Conservation (phyloP, 1,140 invertebrate genomes). For the Druon quercuslanigerum region DNA sequence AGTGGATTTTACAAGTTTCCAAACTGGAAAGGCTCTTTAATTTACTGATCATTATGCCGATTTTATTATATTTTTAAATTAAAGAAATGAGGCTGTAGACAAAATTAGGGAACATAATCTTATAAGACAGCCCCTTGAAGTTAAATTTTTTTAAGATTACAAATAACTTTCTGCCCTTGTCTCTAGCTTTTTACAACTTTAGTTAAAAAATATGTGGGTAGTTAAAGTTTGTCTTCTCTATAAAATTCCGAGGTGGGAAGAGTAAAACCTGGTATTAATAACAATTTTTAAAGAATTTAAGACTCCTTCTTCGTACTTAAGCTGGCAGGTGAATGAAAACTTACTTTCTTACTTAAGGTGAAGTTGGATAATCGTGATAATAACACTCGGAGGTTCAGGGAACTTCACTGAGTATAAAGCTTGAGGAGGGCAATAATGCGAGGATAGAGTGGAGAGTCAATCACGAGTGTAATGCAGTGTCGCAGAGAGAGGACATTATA, state of each 20-base stretch:
- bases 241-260: not conserved
- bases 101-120: too few species aligned
- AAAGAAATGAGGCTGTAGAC: too few species aligned
- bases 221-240: not conserved
- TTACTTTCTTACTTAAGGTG: slow-evolving; percentile 16
- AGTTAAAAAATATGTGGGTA: not conserved
- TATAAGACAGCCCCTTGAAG: too few species aligned
- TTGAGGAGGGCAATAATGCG: slow-evolving; percentile 11
- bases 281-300: not conserved
- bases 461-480: slow-evolving; percentile 8
- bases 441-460: slow-evolving; percentile 5
- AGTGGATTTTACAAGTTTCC: too few species aligned
- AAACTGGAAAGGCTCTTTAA: too few species aligned
- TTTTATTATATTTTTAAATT: too few species aligned
- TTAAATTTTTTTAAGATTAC: too few species aligned
- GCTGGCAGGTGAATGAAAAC: slow-evolving; percentile 23
- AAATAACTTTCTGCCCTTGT: not conserved
- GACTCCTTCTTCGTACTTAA: not conserved
- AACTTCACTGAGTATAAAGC: slow-evolving; percentile 22
- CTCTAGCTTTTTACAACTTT: too few species aligned
- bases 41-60: too few species aligned
- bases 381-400: slow-evolving; percentile 2
- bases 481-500: slow-evolving; percentile 4
- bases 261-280: not conserved
- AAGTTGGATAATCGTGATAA: slow-evolving; percentile 29